Conservation (phyloP, 2,113 vertebrate species). For the Pteruthius melanotis region DNA sequence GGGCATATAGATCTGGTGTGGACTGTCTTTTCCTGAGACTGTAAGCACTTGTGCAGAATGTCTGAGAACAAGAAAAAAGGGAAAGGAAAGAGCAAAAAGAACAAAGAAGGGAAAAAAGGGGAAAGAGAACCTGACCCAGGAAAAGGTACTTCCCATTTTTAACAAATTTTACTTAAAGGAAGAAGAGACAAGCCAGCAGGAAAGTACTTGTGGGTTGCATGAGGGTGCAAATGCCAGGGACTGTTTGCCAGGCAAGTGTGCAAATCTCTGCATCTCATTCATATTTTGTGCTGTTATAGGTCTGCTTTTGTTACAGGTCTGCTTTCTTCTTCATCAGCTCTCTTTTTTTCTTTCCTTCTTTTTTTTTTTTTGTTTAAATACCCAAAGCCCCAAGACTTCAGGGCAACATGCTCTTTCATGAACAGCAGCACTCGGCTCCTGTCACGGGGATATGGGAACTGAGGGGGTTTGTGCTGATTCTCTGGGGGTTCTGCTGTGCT, state of each 20-base stretch:
- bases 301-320: slow-evolving; percentile 6
- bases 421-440: not conserved
- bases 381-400: not conserved
- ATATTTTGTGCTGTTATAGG: not conserved
- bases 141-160: slow-evolving; percentile 70
- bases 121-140: slow-evolving; percentile 72
- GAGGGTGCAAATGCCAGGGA: slow-evolving; percentile 38
- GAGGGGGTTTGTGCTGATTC: not conserved
- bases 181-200: slow-evolving; percentile 38
- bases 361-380: not conserved
- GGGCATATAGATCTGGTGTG: slow-evolving; percentile 63
- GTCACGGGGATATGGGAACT: not conserved
- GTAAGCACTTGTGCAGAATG: slow-evolving; percentile 71
- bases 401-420: not conserved
- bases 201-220: slow-evolving; percentile 25
- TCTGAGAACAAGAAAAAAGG: slow-evolving; percentile 74
- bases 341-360: not conserved
- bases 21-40: slow-evolving; percentile 53
- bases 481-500: not conserved
- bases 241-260: not conserved
- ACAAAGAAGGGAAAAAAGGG: slow-evolving; percentile 74
- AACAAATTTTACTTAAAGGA: slow-evolving; percentile 60
- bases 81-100: slow-evolving; percentile 76
- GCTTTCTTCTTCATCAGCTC: not conserved
- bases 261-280: slow-evolving; percentile 45